These are phyloP conservation scores for Lagria hirta DNA, from an alignment of 2,888 invertebrate genomes.

Conservation along the genomic window DNA sequence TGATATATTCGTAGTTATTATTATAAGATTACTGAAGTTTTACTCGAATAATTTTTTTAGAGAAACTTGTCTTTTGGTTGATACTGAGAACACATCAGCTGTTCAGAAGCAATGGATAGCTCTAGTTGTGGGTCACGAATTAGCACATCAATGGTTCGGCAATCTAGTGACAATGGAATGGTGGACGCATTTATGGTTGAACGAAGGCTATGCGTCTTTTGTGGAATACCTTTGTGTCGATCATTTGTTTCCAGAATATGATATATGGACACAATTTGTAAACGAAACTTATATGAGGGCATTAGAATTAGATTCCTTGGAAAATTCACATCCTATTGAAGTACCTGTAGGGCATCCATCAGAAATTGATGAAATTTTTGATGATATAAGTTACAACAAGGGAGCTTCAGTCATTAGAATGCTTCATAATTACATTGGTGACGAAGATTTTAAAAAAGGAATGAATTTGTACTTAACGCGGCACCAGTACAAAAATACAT, in stretches of 20 bases:
- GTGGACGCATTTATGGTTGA: conserved; percentile 97
- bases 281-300: conserved; percentile 85
- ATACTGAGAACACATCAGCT: conserved; percentile 86
- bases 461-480: conserved; percentile 87
- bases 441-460: conserved; percentile 87
- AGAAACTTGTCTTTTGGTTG: conserved; percentile 89
- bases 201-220: conserved; percentile 88
- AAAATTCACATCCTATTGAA: conserved; percentile 95
- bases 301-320: conserved; percentile 81
- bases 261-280: conserved; percentile 97
- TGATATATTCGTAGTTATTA: conserved; percentile 20
- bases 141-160: conserved; percentile 98
- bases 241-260: conserved; percentile 90
- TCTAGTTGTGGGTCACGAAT: conserved; percentile 85
- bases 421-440: conserved; percentile 92
- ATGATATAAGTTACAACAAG: conserved; percentile 95
- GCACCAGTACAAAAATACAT: conserved; percentile 88
- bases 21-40: conserved; percentile 51
- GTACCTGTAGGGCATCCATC: conserved; percentile 92
- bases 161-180: conserved; percentile 98
- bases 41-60: no score
- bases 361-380: conserved; percentile 97
- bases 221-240: conserved; percentile 94
- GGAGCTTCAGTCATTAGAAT: conserved; percentile 94
- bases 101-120: conserved; percentile 84